Conservation (phyloP, 2,113 vertebrate genomes). For the Bubo blakistoni region DNA sequence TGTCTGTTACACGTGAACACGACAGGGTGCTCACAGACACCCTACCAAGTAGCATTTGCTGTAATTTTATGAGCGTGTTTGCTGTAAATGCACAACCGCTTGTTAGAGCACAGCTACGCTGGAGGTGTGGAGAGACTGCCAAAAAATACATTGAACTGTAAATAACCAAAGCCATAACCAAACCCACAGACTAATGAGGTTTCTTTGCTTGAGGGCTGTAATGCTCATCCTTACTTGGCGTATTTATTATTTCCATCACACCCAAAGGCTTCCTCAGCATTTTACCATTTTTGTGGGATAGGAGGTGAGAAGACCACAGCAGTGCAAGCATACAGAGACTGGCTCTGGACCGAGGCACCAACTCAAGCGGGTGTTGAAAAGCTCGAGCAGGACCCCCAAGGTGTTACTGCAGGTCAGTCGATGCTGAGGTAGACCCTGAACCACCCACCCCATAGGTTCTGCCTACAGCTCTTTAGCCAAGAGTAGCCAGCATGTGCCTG, state of each 20-base stretch:
- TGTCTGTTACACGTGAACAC: fast-evolving
- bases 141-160: background rate
- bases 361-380: background rate
- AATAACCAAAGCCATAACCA: background rate
- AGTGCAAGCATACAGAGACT: fast-evolving
- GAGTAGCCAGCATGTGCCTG: background rate
- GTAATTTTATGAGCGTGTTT: fast-evolving
- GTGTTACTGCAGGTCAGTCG: fast-evolving
- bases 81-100: fast-evolving
- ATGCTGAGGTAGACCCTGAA: background rate
- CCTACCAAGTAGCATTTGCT: background rate
- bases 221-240: fast-evolving
- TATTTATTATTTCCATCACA: background rate
- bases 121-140: background rate
- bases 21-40: fast-evolving
- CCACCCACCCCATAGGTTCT: background rate
- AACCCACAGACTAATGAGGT: background rate
- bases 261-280: background rate
- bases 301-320: background rate
- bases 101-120: fast-evolving
- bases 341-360: fast-evolving
- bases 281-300: fast-evolving
- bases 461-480: fast-evolving
- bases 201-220: background rate
- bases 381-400: too few species aligned